phyloP scores from a whole-genome alignment of 2,888 invertebrate genomes.

The Tetropium fuscum region DNA sequence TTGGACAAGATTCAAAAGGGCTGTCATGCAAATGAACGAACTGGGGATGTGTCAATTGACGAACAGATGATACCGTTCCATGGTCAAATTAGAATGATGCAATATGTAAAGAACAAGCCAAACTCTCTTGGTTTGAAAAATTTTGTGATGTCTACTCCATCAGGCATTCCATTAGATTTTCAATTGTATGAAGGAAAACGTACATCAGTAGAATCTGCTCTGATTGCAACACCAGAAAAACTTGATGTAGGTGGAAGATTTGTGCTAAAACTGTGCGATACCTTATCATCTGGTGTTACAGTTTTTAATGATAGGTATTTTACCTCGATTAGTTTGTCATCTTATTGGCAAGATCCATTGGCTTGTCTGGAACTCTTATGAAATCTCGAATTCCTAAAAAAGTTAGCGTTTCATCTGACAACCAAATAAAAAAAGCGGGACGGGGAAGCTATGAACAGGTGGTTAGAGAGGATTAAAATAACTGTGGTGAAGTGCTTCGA shows the following conservation, averaged over 20 bases:
- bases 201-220: not conserved
- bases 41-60: no score
- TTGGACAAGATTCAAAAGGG: no score
- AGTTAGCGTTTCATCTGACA: not conserved
- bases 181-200: not conserved
- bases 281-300: not conserved
- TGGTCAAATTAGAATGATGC: no score
- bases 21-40: no score
- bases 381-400: not conserved
- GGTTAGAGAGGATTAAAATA: no score
- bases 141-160: conserved; percentile 1
- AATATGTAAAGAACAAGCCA: no score
- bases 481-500: no score
- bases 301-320: not conserved
- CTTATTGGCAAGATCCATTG: not conserved
- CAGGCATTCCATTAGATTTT: not conserved
- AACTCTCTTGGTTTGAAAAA: not conserved
- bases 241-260: conserved; percentile 2
- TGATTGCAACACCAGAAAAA: not conserved
- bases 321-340: not conserved
- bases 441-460: not conserved
- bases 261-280: not conserved
- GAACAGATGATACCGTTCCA: no score
- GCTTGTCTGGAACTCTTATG: not conserved
- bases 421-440: no score